Base-by-base conservation (phyloP, 2,113 vertebrate species). In the Maccullochella peelii region DNA sequence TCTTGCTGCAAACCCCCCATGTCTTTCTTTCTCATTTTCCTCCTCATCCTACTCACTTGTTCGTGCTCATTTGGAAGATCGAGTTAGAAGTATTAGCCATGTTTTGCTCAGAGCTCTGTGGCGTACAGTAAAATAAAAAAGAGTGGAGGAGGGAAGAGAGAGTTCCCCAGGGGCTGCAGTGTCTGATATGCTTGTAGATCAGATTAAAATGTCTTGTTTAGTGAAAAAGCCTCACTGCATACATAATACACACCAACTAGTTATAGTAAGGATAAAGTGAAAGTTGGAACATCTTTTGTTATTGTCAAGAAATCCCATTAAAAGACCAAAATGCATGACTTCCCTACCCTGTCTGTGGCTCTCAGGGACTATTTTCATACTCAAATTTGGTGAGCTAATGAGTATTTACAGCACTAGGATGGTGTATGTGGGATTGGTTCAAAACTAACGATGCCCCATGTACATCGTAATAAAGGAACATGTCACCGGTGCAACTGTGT, bases 61-160 rank as follows among this genome's bases (percentile, higher is more conserved):
- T 85, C 11, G 25, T 85, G 62, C 80, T 88, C 80, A 87, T 89
- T 88, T 93, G 55, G 54, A 83, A 82, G 90, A 89, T 82, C 55
- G 75, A 93, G 84, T 88, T 85, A 78, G 68, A 88, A 80, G 57
- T 79, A 77, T 84, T 73, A 80, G 72, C 54, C 9, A n/a, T 77
- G 85, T 82, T 89, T 85, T 88, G 79, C 71, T 85, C 74, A 73
- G 82, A 82, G 69, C 77, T 89, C 58, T 79, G 86, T 55, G 79
- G 82, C n/a, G 12, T 52, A 81, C 59, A 74, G 74, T 92, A 76
- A 89, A 89, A 86, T 88, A 87, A 86, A 89, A 86, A 86, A 85
- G 82, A 87, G 89, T 69, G 73, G 81, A 90, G 86, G 88, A 88
- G 81, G 83, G 80, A 80, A 59, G 75, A 40, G 73, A 86, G 65